Evolutionary conservation across 2,113 vertebrate genomes (phyloP).

Genomic region (Osmerus mordax): DNA sequence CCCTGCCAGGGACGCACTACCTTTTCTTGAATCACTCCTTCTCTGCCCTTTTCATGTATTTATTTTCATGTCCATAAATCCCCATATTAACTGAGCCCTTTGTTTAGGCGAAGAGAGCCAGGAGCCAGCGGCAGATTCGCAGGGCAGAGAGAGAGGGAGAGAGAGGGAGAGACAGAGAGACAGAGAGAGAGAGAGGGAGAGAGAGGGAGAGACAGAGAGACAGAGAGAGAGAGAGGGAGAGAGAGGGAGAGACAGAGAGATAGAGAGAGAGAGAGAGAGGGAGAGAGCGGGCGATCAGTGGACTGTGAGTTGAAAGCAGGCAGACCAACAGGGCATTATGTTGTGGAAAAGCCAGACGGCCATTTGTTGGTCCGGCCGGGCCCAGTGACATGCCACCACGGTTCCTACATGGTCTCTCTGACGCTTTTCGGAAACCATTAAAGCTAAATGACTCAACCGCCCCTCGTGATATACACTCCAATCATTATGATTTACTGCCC

Average conservation of each 20-base stretch:
- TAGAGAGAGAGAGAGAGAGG: not conserved
- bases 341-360: conserved; percentile 28
- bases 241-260: not conserved
- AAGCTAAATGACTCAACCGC: conserved; percentile 16
- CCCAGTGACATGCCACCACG: conserved; percentile 13
- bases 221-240: not conserved
- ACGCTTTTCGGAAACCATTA: conserved; percentile 47
- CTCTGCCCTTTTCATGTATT: conserved; percentile 44
- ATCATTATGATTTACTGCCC: conserved; percentile 58
- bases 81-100: conserved; percentile 36
- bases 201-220: not conserved
- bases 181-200: not conserved
- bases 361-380: not conserved
- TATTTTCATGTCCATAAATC: conserved; percentile 57
- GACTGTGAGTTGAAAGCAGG: not conserved
- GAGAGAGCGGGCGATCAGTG: not conserved
- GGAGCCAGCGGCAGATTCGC: not conserved
- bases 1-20: conserved; percentile 13
- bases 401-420: conserved; percentile 5
- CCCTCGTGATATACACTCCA: conserved; percentile 33
- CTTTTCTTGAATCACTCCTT: conserved; percentile 31
- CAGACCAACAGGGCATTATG: conserved; percentile 22
- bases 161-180: not conserved
- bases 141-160: not conserved
- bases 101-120: conserved; percentile 24